Evolutionary conservation across 2,888 invertebrate species (phyloP), one percentile per base, ranked within the genome.

Genomic region (Stenoptilia bipunctidactyla): DNA sequence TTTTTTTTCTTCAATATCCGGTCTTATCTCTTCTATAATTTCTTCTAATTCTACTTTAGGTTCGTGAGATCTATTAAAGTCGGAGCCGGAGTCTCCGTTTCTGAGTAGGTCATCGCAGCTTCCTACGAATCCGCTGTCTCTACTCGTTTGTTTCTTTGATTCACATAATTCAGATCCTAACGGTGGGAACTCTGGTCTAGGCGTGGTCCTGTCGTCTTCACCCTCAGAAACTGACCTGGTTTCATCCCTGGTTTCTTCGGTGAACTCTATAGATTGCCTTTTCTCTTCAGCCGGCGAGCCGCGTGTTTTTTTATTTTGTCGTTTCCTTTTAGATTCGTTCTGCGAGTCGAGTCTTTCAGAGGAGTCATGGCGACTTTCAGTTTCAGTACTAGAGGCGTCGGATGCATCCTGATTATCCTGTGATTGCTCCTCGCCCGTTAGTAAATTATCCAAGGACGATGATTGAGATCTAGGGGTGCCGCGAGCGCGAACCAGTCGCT

Each of bases 91-190:
- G 50, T 82, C 83, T 15, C 79, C 80, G 53, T 90, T 89, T 64
- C 91, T 89, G 33, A 94, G 74, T 44, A 95, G 79, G 66, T 95
- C 94, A 60, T 94, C 94, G 57, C 92, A 93, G 63, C 93, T 94
- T 4, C 94, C 94, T 37, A 94, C 90, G 55, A 95, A 95, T 1
- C 94, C 94, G 54, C 94, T 94, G 66, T 95, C 94, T 44, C 94
- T 86, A 59, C 92, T 93, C 45, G 93, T 92, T 63, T 92, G 91
- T 63, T 92, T 93, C 54, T 90, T 89, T 42, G 89, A 88, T 62
- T 87, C 87, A 15, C 87, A 86, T 37, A 87, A 70, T 60, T 86
- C 86, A 48, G 86, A 85, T 50, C 86, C 84, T 42, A 85, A 70
- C 36, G 84, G 80, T 54, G 85, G 71, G 62, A 85, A 86, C 61